Evolutionary conservation across 2,113 vertebrate genomes (phyloP), one percentile per base, ranked within the genome.

Genomic region (Bothrops jararaca): DNA sequence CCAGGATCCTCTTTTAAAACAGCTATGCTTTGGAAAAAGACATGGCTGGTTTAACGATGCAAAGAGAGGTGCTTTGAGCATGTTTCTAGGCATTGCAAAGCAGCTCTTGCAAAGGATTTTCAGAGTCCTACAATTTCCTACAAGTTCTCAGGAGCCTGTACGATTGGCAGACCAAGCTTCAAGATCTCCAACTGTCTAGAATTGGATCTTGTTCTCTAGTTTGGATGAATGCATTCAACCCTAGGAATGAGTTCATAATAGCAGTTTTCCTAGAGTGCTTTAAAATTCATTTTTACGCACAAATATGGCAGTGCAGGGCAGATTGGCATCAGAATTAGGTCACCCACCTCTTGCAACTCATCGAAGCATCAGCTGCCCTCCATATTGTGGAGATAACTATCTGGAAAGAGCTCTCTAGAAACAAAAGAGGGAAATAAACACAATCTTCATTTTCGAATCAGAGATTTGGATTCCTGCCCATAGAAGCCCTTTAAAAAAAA

Each of bases 371-470:
- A 60, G 85, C 91, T 56, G 29, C 18, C 50, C 18, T 50, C 56
- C 85, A 60, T 91, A 91, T 91, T 60, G 26, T 87, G 56, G 56
- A 48, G 90, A 85, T 91, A 86, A 87, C 54, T 29, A 87, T 3
- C 50, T 91, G 42, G 85, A 60, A 86, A 91, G n/a, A 20, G 50
- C 56, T 60, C 91, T 87, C 85, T 56, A 91, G 85, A 87, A 91
- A 91, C 56, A 91, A 91, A 86, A 54, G 34, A 20, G 26, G 23
- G 80, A 86, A 86, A 86, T 86, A 57, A 91, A 91, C 53, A 86
- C 74, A 10, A 22, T 60, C 54, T 91, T 91, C 60, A 58, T 57
- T 91, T 91, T 91, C 80, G 58, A 48, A 86, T 60, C 11, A 58
- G 42, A 58, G 57, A 13, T 60, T 91, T 91, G 91, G 54, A 53